These are phyloP conservation scores for Chrysina gloriosa DNA, from an alignment of 2,888 invertebrate species.

Conservation along the genomic window DNA sequence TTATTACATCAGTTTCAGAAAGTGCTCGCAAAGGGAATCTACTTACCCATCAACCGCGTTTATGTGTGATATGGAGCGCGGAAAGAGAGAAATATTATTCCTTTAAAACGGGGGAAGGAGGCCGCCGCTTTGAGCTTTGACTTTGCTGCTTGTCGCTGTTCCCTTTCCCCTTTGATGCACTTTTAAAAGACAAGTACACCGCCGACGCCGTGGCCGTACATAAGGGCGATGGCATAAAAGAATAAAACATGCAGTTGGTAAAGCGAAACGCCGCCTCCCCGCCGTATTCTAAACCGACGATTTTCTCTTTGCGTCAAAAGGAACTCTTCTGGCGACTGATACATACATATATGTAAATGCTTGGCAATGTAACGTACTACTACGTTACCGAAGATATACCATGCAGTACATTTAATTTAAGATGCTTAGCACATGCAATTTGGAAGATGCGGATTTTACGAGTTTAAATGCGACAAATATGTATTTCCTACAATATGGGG, in stretches of 20 bases:
- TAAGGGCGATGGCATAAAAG: constrained; percentile 51
- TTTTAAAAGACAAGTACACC: constrained; percentile 27
- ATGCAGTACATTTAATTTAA: constrained; percentile 3
- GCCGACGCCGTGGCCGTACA: constrained; percentile 20
- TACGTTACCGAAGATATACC: not conserved
- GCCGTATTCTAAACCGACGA: constrained; percentile 33
- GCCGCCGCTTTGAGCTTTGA: constrained; percentile 58
- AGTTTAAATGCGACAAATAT: too few relatives aligned
- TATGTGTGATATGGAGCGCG: constrained; percentile 48
- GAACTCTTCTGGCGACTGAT: constrained; percentile 34
- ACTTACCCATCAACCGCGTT: constrained; percentile 20
- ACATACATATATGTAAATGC: constrained; percentile 42
- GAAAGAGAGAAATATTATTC: constrained; percentile 59
- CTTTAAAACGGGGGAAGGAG: constrained; percentile 55
- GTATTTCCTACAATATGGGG: too few relatives aligned
- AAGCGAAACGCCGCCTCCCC: constrained; percentile 46
- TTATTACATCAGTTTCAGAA: constrained; percentile 8
- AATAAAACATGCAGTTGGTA: constrained; percentile 49
- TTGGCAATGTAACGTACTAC: constrained; percentile 9
- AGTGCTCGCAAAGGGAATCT: not conserved
- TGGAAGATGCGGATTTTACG: too few relatives aligned
- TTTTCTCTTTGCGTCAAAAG: constrained; percentile 34
- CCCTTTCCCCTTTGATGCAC: constrained; percentile 24
- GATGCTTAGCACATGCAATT: constrained; percentile 13
- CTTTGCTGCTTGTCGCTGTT: constrained; percentile 45